Percentiles rank a stretch among this genome's conserved stretches.
phyloP scores from a whole-genome alignment of 2,888 invertebrate genomes.

The Erebia epiphron region DNA sequence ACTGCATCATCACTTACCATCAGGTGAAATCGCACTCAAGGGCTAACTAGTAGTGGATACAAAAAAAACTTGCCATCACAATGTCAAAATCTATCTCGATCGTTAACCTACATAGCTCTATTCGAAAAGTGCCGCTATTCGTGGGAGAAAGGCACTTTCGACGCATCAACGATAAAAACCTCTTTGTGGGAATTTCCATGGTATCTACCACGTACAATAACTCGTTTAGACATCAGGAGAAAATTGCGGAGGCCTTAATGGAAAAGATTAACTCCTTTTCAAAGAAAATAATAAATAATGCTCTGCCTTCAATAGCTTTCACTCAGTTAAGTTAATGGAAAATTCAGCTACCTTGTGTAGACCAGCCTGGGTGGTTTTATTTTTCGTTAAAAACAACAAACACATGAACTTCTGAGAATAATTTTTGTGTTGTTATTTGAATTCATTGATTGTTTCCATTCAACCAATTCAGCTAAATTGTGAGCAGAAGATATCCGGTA shows the following conservation, averaged over 20 bases:
- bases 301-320: neutral
- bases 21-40: too few relatives aligned
- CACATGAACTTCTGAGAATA: too few relatives aligned
- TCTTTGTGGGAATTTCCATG: constrained; percentile 14
- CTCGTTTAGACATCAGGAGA: constrained; percentile 3
- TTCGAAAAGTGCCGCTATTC: constrained; percentile 4
- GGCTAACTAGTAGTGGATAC: too few relatives aligned
- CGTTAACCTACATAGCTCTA: neutral
- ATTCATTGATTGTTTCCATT: too few relatives aligned
- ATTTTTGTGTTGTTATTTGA: too few relatives aligned
- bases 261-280: constrained; percentile 1
- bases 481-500: too few relatives aligned
- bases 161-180: constrained; percentile 12
- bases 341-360: neutral
- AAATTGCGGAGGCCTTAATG: constrained; percentile 6
- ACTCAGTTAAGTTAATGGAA: neutral
- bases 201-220: constrained; percentile 8
- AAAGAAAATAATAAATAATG: constrained; percentile 5
- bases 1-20: too few relatives aligned
- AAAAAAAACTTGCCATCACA: neutral
- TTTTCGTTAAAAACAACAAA: too few relatives aligned
- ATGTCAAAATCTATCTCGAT: constrained; percentile 4
- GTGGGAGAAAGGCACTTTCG: neutral
- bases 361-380: too few relatives aligned
- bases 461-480: too few relatives aligned